Evolutionary conservation across 2,888 invertebrate genomes (phyloP), one percentile per base, ranked within the genome.

Genomic region (Dysmachus trigonus): DNA sequence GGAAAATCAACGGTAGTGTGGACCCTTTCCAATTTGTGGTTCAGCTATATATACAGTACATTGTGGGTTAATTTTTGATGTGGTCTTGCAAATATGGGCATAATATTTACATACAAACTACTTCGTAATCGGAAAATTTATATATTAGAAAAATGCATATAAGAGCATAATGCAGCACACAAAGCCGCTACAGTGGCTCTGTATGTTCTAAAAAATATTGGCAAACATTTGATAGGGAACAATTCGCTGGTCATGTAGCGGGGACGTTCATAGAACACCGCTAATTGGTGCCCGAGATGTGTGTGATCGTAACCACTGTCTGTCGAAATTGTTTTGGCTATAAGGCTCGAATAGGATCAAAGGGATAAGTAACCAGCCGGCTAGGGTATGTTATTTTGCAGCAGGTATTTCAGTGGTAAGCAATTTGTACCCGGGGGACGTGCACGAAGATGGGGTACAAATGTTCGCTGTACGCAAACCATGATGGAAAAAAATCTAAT

Each of bases 121-220:
- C 71, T n/a, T 22, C 71, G 35, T 82, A 82, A 82, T 82, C 71
- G 82, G 71, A 62, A 62, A 82, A 82, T 82, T 82, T 71, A 82
- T 82, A n/a, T n/a, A n/a, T n/a, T n/a, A n/a, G n/a, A n/a, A n/a
- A 27, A 82, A 82, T 35, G n/a, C 15, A 73, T 33, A 62, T 71
- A 71, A 27, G 33, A 53, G 35, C 33, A 15, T 18, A 33, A 31
- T 4, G 22, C 15, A 62, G 62, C 62, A 35, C 33, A 71, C n/a
- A 82, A 33, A 82, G 15, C 33, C 15, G 22, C 35, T 82, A 8
- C n/a, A n/a, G 31, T 47, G 15, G 38, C 18, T 62, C 33, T 27
- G 13, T 35, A 35, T 71, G 18, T 71, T 62, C 22, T 71, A 71
- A 82, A 53, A 82, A 62, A 62, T 82, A 53, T 82, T 33, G 82